These are phyloP conservation scores for Tipula confusa DNA, from an alignment of 2,888 invertebrate genomes.

Conservation along the genomic window DNA sequence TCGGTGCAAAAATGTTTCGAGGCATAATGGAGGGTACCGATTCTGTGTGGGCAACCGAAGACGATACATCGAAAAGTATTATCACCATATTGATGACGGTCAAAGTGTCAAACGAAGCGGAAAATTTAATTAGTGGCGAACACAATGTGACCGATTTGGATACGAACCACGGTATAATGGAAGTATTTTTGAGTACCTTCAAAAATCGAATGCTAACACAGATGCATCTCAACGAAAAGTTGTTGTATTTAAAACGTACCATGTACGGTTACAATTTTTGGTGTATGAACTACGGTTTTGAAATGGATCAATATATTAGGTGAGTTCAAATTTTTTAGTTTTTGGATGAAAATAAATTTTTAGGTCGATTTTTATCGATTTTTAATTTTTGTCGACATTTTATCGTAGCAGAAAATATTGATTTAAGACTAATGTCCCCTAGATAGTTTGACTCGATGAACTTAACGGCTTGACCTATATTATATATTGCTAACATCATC, in stretches of 20 bases:
- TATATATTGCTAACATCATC: no score
- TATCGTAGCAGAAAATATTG: no score
- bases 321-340: not conserved
- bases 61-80: conserved; percentile 49
- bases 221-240: not conserved
- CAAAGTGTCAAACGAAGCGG: conserved; percentile 50
- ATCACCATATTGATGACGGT: conserved; percentile 53
- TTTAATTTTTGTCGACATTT: no score
- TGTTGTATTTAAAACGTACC: not conserved
- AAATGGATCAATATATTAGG: not conserved
- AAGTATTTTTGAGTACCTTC: not conserved
- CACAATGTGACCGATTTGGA: not conserved
- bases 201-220: not conserved
- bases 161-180: not conserved
- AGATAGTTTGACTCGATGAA: no score
- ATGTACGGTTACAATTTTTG: not conserved
- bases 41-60: conserved; percentile 54
- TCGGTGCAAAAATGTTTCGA: not conserved
- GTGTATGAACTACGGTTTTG: not conserved
- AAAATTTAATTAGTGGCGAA: not conserved
- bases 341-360: no score
- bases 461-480: no score
- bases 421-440: no score
- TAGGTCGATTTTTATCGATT: no score
- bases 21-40: conserved; percentile 54